These are phyloP conservation scores for Eustalomyia histrio DNA, from an alignment of 2,888 invertebrate genomes.

Conservation along the genomic window DNA sequence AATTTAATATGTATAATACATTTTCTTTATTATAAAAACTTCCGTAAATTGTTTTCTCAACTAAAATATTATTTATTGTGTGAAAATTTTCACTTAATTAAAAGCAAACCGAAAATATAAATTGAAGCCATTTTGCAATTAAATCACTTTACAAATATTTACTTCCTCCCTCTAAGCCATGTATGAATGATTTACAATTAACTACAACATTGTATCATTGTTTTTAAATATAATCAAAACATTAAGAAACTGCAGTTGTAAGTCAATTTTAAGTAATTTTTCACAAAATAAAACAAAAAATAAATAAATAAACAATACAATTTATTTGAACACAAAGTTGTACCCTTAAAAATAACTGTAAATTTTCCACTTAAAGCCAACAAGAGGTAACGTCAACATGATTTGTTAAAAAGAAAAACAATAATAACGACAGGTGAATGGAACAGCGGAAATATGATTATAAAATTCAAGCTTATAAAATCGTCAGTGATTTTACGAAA, in stretches of 20 bases:
- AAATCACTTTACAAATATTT: not conserved
- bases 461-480: slow-evolving; percentile 3
- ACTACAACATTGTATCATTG: not conserved
- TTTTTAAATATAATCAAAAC: not conserved
- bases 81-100: not conserved
- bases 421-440: slow-evolving; percentile 13
- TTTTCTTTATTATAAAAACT: no score
- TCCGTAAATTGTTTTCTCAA: no score
- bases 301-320: slow-evolving; percentile 24
- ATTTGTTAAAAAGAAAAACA: not conserved
- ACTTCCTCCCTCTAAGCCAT: not conserved
- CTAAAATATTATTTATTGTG: not conserved
- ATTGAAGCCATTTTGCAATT: not conserved
- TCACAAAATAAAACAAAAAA: slow-evolving; percentile 11
- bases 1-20: no score
- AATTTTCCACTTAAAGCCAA: slow-evolving; percentile 22
- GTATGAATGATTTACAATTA: not conserved
- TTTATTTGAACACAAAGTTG: slow-evolving; percentile 1
- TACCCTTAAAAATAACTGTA: slow-evolving; percentile 19
- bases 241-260: not conserved
- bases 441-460: slow-evolving; percentile 26
- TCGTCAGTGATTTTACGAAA: not conserved
- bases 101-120: not conserved
- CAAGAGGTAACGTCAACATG: not conserved
- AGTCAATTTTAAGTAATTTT: not conserved